phyloP scores from a whole-genome alignment of 1,140 invertebrate genomes.

The Heliothis virescens region DNA sequence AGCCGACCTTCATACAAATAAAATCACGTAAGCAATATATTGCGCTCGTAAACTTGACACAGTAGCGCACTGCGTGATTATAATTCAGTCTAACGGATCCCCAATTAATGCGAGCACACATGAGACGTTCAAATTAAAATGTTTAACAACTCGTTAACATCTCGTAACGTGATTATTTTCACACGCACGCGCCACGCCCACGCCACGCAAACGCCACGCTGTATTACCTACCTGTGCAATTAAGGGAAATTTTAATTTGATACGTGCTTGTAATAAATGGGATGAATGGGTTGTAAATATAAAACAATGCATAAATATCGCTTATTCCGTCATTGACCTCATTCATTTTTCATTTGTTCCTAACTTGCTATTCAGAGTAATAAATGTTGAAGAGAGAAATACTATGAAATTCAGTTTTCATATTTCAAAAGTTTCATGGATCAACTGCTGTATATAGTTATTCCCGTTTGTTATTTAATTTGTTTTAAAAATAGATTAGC shows the following conservation, averaged over 20 bases:
- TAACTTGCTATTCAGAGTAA: too few species aligned
- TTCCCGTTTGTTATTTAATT: too few species aligned
- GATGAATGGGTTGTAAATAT: not conserved
- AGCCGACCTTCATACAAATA: conserved; percentile 19
- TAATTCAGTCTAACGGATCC: conserved; percentile 38
- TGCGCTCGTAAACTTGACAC: conserved; percentile 17
- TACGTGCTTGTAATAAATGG: not conserved
- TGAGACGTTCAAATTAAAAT: conserved; percentile 48
- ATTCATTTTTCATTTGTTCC: too few species aligned
- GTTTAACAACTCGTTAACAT: conserved; percentile 50
- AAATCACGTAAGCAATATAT: conserved; percentile 30
- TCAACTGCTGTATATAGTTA: too few species aligned
- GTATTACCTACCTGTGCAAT: conserved; percentile 31
- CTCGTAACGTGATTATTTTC: conserved; percentile 29
- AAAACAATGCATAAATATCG: not conserved
- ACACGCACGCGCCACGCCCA: conserved; percentile 7
- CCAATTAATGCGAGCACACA: conserved; percentile 49
- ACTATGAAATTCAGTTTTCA: too few species aligned
- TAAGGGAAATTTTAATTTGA: conserved; percentile 21
- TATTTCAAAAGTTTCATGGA: too few species aligned
- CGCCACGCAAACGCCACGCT: conserved; percentile 17
- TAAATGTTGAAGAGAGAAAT: too few species aligned
- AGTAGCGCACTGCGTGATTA: conserved; percentile 37
- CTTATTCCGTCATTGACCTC: too few species aligned
- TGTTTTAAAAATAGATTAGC: too few species aligned